Percentiles rank a stretch among this genome's conserved stretches.
phyloP scores from a whole-genome alignment of 30 jellyfish, hydroid and myxozoan genomes.

The Pseudorhiza aurosa region DNA sequence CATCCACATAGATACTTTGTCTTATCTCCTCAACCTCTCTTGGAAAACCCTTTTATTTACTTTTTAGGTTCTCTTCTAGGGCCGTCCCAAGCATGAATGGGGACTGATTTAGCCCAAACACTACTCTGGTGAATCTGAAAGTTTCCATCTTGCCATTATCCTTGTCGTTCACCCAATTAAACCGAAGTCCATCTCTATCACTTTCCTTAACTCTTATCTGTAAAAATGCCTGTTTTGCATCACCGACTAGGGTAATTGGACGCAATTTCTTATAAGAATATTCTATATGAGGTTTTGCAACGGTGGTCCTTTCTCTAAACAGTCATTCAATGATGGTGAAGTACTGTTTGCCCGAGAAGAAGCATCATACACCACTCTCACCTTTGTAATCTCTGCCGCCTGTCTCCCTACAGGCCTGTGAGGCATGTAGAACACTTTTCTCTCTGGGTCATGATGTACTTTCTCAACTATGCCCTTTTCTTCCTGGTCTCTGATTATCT shows the following conservation, averaged over 20 bases:
- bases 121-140: conserved; percentile 55
- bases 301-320: conserved; percentile 85
- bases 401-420: conserved; percentile 63
- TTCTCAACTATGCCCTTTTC: conserved; percentile 60
- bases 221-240: conserved; percentile 23
- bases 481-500: conserved; percentile 60
- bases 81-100: conserved; percentile 70
- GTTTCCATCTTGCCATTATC: conserved; percentile 26
- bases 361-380: conserved; percentile 68
- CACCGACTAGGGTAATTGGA: conserved; percentile 38
- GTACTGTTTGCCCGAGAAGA: conserved; percentile 52
- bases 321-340: conserved; percentile 73
- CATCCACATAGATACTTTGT: conserved; percentile 67
- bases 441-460: conserved; percentile 27
- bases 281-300: conserved; percentile 10
- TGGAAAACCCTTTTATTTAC: conserved; percentile 30
- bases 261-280: neutral
- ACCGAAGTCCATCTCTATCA: conserved; percentile 58
- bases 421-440: conserved; percentile 54
- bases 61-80: conserved; percentile 41
- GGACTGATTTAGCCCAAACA: conserved; percentile 72
- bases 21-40: conserved; percentile 30
- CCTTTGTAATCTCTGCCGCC: conserved; percentile 58
- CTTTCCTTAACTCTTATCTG: conserved; percentile 35
- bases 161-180: conserved; percentile 46